Base-by-base conservation (phyloP, 2,113 vertebrate species). In the Atherinomorus stipes region DNA sequence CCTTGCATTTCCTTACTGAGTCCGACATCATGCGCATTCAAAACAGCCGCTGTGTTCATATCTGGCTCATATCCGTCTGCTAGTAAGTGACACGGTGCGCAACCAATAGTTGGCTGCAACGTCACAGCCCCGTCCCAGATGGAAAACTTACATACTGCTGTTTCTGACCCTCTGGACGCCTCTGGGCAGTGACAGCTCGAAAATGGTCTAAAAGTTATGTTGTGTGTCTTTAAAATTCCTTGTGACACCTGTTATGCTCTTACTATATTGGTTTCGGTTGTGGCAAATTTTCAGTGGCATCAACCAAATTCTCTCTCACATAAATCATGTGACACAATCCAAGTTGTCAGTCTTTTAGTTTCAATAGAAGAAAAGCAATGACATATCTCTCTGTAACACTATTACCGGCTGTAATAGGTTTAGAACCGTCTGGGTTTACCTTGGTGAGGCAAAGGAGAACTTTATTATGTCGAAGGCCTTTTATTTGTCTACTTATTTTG, bases 401-500 rank as follows among this genome's bases (percentile, higher is more conserved):
- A 90, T 93, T 92, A 93, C 84, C 74, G 74, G 77, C 47, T 23
- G 37, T 91, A 91, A 93, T 89, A 89, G 85, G 83, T 91, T 92
- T 91, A 91, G 65, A 81, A 71, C 76, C 80, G 75, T 76, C 83
- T 90, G 69, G 56, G 60, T 92, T 93, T 92, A 90, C 81, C 66
- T 91, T 87, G 64, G 93, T 88, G 94, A 86, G 53, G 85, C 76
- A 77, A 38, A 53, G 71, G 91, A 88, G 88, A 92, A 93, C 91
- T 95, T 95, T 94, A 93, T 89, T 90, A 89, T 71, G 58, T 87
- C 90, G 85, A 86, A 89, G 87, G 90, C 85, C 69, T 89, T 89
- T 90, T 90, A 89, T 79, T 59, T 60, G 93, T 74, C 34, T n/a
- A 56, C 81, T 92, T 88, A 74, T 76, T 80, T 68, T 74, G 85